Evolutionary conservation across 2,888 invertebrate genomes (phyloP).

Genomic region (Drosophila dives): DNA sequence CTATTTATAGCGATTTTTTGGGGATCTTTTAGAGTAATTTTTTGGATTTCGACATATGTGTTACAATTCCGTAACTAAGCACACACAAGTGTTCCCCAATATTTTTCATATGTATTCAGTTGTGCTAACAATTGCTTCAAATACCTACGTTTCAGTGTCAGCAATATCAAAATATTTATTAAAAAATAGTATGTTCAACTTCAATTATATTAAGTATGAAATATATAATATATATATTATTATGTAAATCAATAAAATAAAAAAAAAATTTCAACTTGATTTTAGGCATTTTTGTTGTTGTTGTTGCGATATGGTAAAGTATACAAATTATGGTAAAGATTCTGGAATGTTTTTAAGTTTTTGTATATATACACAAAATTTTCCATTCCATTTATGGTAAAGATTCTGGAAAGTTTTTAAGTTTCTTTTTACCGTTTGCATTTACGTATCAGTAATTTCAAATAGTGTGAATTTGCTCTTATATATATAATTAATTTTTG

Average conservation of each 20-base stretch:
- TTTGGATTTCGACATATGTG: not conserved
- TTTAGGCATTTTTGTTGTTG: not conserved
- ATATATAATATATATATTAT: not conserved
- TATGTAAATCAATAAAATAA: not conserved
- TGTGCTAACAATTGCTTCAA: constrained; percentile 6
- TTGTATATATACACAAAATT: too few relatives aligned
- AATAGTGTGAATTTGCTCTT: too few relatives aligned
- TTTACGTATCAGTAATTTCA: too few relatives aligned
- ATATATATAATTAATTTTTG: too few relatives aligned
- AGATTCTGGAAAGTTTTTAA: too few relatives aligned
- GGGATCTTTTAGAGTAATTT: not conserved
- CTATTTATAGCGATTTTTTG: constrained; percentile 27
- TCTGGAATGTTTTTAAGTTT: not conserved
- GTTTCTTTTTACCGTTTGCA: too few relatives aligned
- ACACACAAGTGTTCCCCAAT: constrained; percentile 31
- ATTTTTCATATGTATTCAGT: constrained; percentile 30
- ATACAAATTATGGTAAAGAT: not conserved
- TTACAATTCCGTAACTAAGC: constrained; percentile 2
- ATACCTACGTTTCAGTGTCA: not conserved
- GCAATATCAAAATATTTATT: not conserved
- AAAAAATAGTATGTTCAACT: not conserved
- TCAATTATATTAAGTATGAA: not conserved
- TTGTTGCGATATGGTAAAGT: not conserved
- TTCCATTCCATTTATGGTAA: too few relatives aligned
- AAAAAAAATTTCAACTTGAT: not conserved